These are phyloP conservation scores for Trididemnum miniatum DNA, from an alignment of 23 tunicate species.

Conservation along the genomic window DNA sequence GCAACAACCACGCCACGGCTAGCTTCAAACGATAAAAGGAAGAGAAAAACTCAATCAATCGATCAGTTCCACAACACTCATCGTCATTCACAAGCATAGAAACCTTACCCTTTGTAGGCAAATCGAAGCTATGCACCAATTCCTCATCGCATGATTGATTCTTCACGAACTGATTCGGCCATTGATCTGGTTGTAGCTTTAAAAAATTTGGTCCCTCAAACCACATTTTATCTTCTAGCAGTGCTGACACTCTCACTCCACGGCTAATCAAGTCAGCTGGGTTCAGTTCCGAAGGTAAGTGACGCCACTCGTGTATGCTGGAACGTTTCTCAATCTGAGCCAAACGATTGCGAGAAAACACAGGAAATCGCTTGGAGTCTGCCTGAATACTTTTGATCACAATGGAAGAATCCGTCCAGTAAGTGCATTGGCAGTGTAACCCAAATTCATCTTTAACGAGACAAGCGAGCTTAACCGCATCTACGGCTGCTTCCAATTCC, in stretches of 20 bases:
- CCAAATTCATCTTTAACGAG: conserved; percentile 1
- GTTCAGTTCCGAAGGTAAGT: background rate
- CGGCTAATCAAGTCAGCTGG: conserved; percentile 27
- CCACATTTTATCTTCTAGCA: background rate
- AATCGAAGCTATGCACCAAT: background rate
- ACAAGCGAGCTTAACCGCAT: background rate
- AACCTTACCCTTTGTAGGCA: background rate
- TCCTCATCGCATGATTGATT: background rate
- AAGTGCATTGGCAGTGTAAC: background rate
- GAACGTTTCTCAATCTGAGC: background rate
- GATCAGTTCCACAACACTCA: background rate
- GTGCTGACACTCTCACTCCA: background rate
- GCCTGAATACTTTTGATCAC: conserved; percentile 11
- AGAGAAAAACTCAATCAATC: background rate
- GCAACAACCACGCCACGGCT: conserved; percentile 2
- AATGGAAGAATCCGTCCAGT: conserved; percentile 31
- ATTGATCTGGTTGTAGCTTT: background rate
- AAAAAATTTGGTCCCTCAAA: conserved; percentile 20
- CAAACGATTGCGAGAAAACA: conserved; percentile 14
- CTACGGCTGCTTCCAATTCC: no score
- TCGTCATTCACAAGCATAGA: background rate
- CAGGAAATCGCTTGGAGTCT: conserved; percentile 10
- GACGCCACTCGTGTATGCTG: conserved; percentile 15
- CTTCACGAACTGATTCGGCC: background rate
- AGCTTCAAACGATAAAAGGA: background rate